A percentile compares a stretch with the other conserved stretches of the same genome.
phyloP scores from a whole-genome alignment of 2,888 invertebrate genomes.

The Aporophyla nigra region DNA sequence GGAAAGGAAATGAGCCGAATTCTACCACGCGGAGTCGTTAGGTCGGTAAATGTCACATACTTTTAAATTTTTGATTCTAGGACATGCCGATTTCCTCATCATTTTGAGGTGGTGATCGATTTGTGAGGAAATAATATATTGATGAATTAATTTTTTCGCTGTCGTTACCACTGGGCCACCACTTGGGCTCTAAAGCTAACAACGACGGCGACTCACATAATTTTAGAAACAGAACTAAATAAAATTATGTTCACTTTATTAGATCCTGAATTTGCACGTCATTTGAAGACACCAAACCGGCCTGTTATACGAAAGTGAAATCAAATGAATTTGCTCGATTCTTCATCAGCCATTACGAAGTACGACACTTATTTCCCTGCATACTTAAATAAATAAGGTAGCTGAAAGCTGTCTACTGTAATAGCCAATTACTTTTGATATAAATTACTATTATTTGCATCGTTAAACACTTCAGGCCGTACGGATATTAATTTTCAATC shows the following conservation, averaged over 20 bases:
- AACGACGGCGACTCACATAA: too few species aligned
- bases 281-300: background rate
- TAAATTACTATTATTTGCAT: constrained; percentile 56
- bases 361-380: constrained; percentile 12
- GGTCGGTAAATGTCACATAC: too few species aligned
- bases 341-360: background rate
- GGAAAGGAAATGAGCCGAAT: too few species aligned
- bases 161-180: too few species aligned
- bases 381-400: constrained; percentile 68
- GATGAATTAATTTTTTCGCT: too few species aligned
- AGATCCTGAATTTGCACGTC: background rate
- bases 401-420: constrained; percentile 68
- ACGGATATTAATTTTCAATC: constrained; percentile 59
- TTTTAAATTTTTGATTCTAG: too few species aligned
- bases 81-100: too few species aligned
- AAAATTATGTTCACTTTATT: background rate
- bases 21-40: too few species aligned
- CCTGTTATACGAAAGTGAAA: background rate
- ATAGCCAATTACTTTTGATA: constrained; percentile 53
- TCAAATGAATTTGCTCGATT: background rate
- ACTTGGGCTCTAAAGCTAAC: background rate
- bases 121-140: too few species aligned
- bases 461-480: constrained; percentile 38
- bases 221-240: background rate
- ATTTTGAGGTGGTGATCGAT: too few species aligned